phyloP scores from a whole-genome alignment of 2,888 invertebrate species.

The Empis livida region DNA sequence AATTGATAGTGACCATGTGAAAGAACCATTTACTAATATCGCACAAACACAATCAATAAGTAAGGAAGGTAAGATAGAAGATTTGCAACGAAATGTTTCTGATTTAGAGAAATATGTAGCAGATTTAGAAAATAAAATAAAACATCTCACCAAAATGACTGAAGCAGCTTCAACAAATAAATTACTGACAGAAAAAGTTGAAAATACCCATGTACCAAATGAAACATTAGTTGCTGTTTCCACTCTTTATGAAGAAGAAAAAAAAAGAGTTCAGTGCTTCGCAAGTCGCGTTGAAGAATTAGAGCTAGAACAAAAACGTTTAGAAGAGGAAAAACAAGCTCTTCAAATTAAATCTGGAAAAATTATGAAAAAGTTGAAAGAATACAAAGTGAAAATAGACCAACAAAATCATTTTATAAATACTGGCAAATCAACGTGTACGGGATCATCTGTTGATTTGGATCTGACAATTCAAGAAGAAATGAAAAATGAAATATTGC shows the following conservation, averaged over 20 bases:
- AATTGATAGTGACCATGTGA: no score
- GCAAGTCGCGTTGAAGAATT: conserved; percentile 40
- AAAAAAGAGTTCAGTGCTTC: no score
- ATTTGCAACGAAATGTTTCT: conserved; percentile 30
- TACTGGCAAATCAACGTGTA: conserved; percentile 10
- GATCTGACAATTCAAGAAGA: conserved; percentile 72
- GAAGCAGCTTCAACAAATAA: conserved; percentile 14
- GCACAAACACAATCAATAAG: no score
- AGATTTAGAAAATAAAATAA: conserved; percentile 30
- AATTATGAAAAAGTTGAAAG: conserved; percentile 71
- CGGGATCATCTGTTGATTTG: conserved; percentile 41
- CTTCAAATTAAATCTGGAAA: conserved; percentile 61
- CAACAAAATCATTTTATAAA: conserved; percentile 11
- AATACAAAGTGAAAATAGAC: conserved; percentile 59
- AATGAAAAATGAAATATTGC: conserved; percentile 51
- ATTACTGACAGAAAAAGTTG: conserved; percentile 15
- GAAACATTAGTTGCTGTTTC: no score
- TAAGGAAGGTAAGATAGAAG: conserved; percentile 22
- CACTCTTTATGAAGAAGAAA: no score
- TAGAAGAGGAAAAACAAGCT: conserved; percentile 48
- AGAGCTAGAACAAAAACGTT: conserved; percentile 42
- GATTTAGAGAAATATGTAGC: conserved; percentile 33
- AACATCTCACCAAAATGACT: conserved; percentile 19
- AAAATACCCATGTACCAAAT: no score
- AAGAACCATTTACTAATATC: no score